Percentiles rank a stretch among this genome's conserved stretches.
Conservation (phyloP, 2,888 invertebrate genomes). For the Torymus auratus region DNA sequence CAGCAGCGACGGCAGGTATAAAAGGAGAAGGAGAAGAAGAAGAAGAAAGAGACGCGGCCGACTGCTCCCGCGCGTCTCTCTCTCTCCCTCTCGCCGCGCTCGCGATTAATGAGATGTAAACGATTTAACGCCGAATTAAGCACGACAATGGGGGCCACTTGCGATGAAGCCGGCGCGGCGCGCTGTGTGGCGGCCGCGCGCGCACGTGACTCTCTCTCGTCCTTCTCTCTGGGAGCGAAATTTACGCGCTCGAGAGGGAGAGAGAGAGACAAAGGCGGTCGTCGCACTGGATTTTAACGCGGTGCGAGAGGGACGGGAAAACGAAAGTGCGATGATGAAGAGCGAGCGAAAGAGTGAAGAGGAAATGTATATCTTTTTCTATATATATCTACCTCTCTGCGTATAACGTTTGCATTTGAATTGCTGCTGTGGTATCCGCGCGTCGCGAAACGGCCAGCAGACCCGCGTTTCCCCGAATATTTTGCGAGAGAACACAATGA, state of each 20-base stretch:
- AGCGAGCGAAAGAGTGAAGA: no score
- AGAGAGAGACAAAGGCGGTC: neutral
- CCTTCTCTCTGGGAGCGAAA: slow-evolving; percentile 11
- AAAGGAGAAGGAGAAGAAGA: no score
- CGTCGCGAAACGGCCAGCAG: no score
- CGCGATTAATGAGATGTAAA: slow-evolving; percentile 76
- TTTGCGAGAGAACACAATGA: no score
- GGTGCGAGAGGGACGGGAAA: neutral
- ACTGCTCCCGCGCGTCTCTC: slow-evolving; percentile 36
- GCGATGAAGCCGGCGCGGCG: slow-evolving; percentile 11
- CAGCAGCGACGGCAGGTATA: slow-evolving; percentile 62
- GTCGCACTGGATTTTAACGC: no score
- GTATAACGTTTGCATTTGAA: no score
- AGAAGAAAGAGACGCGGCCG: neutral
- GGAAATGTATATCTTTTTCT: no score
- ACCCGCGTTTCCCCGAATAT: no score
- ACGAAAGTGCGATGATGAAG: neutral
- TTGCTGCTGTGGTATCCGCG: no score
- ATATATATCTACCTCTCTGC: no score
- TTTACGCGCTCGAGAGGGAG: slow-evolving; percentile 32
- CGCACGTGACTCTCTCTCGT: neutral
- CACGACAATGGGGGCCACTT: slow-evolving; percentile 72
- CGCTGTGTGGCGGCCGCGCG: slow-evolving; percentile 6
- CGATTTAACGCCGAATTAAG: slow-evolving; percentile 77
- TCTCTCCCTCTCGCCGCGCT: slow-evolving; percentile 47